Conservation (phyloP, 2,888 invertebrate species). For the Temnothorax rugatulus region DNA sequence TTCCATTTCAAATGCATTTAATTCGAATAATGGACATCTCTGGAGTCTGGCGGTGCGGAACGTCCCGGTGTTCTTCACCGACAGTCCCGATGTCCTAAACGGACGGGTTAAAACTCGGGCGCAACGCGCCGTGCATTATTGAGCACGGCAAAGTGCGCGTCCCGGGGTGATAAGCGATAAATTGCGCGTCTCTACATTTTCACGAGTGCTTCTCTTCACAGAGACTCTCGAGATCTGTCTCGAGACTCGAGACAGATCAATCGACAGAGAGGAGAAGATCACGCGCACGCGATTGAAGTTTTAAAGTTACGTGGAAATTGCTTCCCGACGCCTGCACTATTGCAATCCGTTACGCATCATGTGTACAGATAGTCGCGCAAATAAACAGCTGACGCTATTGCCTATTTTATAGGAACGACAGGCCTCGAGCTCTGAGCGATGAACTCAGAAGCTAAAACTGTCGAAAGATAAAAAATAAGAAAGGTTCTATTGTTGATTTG, state of each 20-base stretch:
- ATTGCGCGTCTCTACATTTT: neutral
- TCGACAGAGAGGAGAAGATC: neutral
- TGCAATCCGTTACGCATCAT: slow-evolving; percentile 41
- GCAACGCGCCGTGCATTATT: slow-evolving; percentile 4
- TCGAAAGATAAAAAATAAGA: neutral
- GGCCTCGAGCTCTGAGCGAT: neutral
- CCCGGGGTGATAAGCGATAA: neutral
- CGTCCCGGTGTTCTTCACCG: neutral
- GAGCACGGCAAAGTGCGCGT: slow-evolving; percentile 4
- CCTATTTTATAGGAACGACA: neutral
- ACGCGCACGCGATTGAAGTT: neutral
- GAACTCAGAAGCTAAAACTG: neutral
- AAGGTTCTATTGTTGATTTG: neutral
- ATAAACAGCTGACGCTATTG: slow-evolving; percentile 23
- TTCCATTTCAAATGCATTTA: slow-evolving; percentile 1
- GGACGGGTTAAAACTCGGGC: slow-evolving; percentile 14
- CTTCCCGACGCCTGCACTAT: slow-evolving; percentile 33
- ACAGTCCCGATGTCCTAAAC: neutral
- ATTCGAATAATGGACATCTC: neutral
- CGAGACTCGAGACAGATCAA: neutral
- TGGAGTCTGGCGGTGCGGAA: neutral
- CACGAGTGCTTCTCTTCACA: neutral
- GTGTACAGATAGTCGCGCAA: neutral
- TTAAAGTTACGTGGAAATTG: neutral
- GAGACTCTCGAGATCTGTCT: too few relatives aligned